Conservation (phyloP, 2,113 vertebrate genomes). For the Sus scrofa region DNA sequence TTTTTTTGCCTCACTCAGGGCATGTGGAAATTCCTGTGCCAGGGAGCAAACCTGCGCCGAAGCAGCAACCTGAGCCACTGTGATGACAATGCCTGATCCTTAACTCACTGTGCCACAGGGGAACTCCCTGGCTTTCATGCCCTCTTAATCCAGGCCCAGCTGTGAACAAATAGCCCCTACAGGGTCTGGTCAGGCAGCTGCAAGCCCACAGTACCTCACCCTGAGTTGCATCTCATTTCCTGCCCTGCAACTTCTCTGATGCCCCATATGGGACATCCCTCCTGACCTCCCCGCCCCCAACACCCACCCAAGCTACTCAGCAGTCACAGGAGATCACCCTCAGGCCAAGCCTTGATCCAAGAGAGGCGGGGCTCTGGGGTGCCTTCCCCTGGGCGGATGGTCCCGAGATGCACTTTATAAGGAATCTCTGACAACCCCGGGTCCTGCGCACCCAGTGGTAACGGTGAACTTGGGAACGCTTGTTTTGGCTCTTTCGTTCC, state of each 20-base stretch:
- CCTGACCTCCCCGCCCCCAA: rapidly evolving
- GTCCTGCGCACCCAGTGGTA: neutral
- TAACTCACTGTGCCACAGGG: too few relatives aligned
- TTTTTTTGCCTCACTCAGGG: too few relatives aligned
- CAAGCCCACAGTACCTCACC: neutral
- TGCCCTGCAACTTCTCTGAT: neutral
- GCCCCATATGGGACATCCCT: neutral
- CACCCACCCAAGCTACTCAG: neutral
- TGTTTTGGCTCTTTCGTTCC: neutral
- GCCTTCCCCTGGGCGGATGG: neutral
- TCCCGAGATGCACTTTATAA: neutral
- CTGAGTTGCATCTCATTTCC: rapidly evolving
- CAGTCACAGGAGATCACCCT: neutral
- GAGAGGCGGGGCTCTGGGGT: neutral
- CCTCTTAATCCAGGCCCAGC: neutral
- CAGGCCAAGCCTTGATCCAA: neutral
- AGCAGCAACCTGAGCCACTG: too few relatives aligned
- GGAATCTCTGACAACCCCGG: neutral
- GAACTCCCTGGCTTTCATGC: too few relatives aligned
- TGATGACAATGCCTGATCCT: too few relatives aligned
- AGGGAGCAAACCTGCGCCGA: too few relatives aligned
- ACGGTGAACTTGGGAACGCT: neutral
- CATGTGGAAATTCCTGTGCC: too few relatives aligned
- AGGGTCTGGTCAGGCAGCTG: neutral
- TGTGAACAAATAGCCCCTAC: too few relatives aligned